phyloP scores from a whole-genome alignment of 2,797 vertebrate species.

The Simalia tracyae region DNA sequence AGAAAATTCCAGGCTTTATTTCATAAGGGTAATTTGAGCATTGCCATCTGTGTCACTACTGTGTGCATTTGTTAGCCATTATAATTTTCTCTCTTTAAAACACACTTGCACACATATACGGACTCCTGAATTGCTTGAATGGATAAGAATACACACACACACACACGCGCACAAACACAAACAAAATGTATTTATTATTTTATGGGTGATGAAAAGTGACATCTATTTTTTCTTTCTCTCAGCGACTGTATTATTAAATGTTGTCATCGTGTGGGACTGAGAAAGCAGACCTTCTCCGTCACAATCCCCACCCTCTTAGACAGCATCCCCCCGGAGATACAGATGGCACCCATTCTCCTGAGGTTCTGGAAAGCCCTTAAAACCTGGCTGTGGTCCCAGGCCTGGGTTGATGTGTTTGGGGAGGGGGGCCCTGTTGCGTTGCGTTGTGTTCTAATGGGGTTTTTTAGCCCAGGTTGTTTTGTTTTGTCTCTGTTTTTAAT shows the following conservation, averaged over 20 bases:
- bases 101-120: neutral
- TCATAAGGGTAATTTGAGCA: constrained; percentile 44
- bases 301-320: neutral
- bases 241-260: neutral
- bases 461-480: neutral
- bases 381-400: neutral
- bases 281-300: neutral
- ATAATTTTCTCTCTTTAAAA: neutral
- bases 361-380: neutral
- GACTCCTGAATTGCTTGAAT: neutral
- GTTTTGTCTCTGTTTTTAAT: neutral
- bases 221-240: neutral
- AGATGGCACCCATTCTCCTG: neutral
- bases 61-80: constrained; percentile 51
- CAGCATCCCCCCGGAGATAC: neutral
- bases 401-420: neutral
- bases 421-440: neutral
- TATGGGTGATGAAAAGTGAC: neutral
- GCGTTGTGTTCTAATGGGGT: neutral
- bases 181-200: neutral
- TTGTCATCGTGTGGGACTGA: neutral
- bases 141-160: neutral
- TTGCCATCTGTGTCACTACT: constrained; percentile 59
- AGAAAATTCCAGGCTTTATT: neutral
- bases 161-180: neutral